Base-by-base conservation (phyloP, 2,888 invertebrate genomes). In the Tenthredo livida region DNA sequence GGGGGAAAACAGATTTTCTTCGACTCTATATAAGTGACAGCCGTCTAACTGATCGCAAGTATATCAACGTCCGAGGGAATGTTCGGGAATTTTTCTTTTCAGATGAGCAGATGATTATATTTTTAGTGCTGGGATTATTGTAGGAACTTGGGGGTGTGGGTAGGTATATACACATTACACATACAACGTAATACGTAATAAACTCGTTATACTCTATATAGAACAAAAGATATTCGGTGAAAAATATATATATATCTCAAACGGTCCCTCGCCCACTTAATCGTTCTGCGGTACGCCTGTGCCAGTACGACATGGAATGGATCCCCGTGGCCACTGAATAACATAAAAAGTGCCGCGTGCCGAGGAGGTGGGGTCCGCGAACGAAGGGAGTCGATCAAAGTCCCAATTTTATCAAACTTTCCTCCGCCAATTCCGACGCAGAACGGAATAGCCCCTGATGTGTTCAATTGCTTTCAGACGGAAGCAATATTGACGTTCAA, bases 391-490 rank as follows among this genome's bases (percentile, higher is more conserved):
- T 70, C 83, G 83, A 65, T 67, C 83, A 67, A 83, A 83, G 83
- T 67, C 83, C 67, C 65, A 83, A 83, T 83, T 83, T 83, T 70
- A 67, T 83, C 83, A 83, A 83, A 83, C 83, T 83, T 83, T 70
- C 43, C 47, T 43, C 47, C 43, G 61, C 70, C 83, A 83, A 70
- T 83, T 65, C 67, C 83, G 29, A 47, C 43, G 70, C 67, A 65
- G 67, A 70, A 83, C 67, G 65, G 70, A 47, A 83, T 83, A 65
- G 67, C 70, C 83, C 83, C 83, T 83, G 83, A 83, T 83, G 67
- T 83, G 67, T 83, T 83, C 83, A 83, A 70, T 83, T 83, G 83
- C 83, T 83, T 65, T 65, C 67, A 83, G 83, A 80, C 83, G 83
- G 80, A 80, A 80, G 80, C 58, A 80, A 80, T 80, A 80, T 80